Evolutionary conservation across 1,140 invertebrate species (phyloP).

Genomic region (Drosophila guanche): DNA sequence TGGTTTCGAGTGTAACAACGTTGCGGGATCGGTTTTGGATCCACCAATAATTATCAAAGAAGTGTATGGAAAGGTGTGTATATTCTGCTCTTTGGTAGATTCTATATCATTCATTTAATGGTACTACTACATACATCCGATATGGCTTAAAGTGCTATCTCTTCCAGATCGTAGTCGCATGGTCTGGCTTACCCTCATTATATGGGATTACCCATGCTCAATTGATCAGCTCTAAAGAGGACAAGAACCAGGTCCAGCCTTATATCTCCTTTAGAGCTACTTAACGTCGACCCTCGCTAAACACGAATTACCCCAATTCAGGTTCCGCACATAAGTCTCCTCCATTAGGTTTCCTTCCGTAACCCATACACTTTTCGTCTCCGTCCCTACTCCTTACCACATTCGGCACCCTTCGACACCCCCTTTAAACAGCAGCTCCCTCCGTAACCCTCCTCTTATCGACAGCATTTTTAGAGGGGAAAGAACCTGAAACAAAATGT

Average conservation of each 20-base stretch:
- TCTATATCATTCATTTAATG: neutral
- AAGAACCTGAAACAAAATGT: conserved; percentile 58
- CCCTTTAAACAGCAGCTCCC: too few species aligned
- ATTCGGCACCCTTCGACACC: conserved; percentile 6
- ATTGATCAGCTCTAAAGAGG: conserved; percentile 13
- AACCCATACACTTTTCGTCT: conserved; percentile 32
- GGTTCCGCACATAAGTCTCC: conserved; percentile 16
- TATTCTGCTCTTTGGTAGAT: neutral
- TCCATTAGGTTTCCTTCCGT: neutral
- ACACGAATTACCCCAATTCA: conserved; percentile 69
- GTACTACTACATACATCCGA: neutral
- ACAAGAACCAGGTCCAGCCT: neutral
- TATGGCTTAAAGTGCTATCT: conserved; percentile 1
- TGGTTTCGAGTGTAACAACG: too few species aligned
- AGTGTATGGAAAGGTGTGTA: neutral
- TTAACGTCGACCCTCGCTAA: conserved; percentile 29
- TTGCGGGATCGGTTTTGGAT: too few species aligned
- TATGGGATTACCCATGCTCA: conserved; percentile 26
- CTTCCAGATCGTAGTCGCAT: neutral
- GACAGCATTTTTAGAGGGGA: conserved; percentile 10
- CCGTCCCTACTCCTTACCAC: neutral
- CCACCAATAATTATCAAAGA: too few species aligned
- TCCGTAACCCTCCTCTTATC: too few species aligned
- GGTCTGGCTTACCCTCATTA: conserved; percentile 23
- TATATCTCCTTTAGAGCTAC: conserved; percentile 9